Percentiles rank a stretch among this genome's conserved stretches.
Conservation (phyloP, 1,140 invertebrate species). For the Cherax destructor region DNA sequence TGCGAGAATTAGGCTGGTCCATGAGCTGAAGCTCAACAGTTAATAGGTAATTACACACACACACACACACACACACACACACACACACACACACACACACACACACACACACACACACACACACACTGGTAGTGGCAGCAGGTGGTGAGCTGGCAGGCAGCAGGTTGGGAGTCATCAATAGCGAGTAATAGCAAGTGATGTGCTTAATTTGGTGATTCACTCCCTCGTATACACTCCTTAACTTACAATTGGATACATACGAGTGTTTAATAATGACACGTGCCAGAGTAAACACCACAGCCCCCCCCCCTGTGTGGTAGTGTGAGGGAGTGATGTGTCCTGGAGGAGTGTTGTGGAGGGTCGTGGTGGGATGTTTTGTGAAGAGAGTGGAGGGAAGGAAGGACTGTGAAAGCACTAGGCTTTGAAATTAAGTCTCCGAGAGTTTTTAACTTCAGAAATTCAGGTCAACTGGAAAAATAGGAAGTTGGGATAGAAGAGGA, state of each 20-base stretch:
- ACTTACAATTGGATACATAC: slow-evolving; percentile 45
- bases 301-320: not conserved
- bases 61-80: no score
- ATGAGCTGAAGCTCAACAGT: no score
- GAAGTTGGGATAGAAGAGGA: no score
- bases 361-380: not conserved
- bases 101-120: not conserved
- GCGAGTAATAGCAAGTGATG: slow-evolving; percentile 34
- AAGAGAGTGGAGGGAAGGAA: not conserved
- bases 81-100: not conserved
- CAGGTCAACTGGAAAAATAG: no score
- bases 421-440: no score
- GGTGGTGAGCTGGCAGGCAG: not conserved
- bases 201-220: slow-evolving; percentile 29
- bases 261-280: not conserved
- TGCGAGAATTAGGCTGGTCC: no score
- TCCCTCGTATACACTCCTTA: slow-evolving; percentile 34
- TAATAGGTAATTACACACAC: no score
- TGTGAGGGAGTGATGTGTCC: not conserved
- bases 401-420: no score
- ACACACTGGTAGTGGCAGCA: not conserved
- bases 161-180: slow-evolving; percentile 20
- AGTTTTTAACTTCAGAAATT: not conserved
- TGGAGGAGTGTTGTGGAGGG: not conserved
- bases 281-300: not conserved